These are phyloP conservation scores for Ceratina australensis DNA, from an alignment of 1,140 invertebrate genomes.

Conservation along the genomic window DNA sequence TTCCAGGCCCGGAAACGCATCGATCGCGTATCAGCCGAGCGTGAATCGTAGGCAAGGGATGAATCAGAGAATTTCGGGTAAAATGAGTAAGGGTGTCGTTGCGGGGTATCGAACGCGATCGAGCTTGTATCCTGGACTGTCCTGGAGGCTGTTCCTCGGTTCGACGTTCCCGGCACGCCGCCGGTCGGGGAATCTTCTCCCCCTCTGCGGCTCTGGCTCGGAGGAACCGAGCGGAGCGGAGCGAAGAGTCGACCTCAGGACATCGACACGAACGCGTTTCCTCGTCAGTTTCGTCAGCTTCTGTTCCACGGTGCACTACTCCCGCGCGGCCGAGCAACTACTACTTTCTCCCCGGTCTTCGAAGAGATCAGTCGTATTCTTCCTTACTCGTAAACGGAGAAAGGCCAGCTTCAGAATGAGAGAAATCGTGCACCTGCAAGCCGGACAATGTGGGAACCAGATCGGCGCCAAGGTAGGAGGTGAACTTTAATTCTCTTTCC, in stretches of 20 bases:
- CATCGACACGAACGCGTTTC: conserved; percentile 57
- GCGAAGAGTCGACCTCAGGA: conserved; percentile 52
- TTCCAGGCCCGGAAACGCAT: neutral
- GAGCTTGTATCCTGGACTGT: neutral
- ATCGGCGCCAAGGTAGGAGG: conserved; percentile 85
- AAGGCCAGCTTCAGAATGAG: conserved; percentile 79
- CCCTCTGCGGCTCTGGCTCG: conserved; percentile 4
- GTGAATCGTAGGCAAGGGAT: neutral
- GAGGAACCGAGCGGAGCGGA: neutral
- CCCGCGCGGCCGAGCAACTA: conserved; percentile 43
- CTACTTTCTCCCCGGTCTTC: neutral
- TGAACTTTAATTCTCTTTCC: neutral
- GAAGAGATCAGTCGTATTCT: conserved; percentile 42
- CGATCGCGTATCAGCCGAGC: conserved; percentile 3
- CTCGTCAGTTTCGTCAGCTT: conserved; percentile 49
- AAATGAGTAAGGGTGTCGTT: neutral
- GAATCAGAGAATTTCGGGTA: too few species aligned
- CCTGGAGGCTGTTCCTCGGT: neutral
- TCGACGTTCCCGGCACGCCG: neutral
- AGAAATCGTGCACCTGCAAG: conserved; percentile 89
- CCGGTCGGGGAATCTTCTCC: conserved; percentile 29
- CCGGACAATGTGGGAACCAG: conserved; percentile 89
- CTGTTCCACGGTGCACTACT: conserved; percentile 34
- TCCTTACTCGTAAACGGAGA: neutral
- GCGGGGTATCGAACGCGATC: neutral